A percentile compares a stretch with the other conserved stretches of the same genome.
These are phyloP conservation scores for Urechis unicinctus DNA, from an alignment of 2,888 invertebrate species.

Conservation along the genomic window DNA sequence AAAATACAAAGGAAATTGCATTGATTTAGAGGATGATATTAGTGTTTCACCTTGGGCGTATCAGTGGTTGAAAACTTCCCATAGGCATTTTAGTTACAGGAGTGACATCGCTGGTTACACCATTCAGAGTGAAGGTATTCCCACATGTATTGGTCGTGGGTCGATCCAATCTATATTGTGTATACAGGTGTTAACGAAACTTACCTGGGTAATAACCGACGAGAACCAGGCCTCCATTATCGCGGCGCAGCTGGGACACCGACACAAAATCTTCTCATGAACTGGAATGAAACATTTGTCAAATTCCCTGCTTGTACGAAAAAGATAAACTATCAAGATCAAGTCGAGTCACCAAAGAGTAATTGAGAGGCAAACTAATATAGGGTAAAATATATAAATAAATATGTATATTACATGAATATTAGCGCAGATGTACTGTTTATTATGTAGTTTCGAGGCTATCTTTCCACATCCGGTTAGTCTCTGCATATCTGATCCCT, in stretches of 20 bases:
- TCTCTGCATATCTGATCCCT: no score
- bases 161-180: background rate
- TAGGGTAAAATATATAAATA: no score
- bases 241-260: background rate
- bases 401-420: no score
- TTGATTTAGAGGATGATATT: constrained; percentile 35
- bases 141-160: background rate
- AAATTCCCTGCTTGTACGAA: background rate
- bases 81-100: background rate
- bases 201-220: constrained; percentile 2
- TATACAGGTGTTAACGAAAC: constrained; percentile 1
- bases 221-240: constrained; percentile 9
- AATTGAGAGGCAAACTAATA: no score
- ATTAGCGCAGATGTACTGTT: no score
- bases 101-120: constrained; percentile 12
- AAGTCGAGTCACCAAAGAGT: no score
- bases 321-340: background rate
- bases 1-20: constrained; percentile 24
- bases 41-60: constrained; percentile 23
- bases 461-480: no score
- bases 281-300: background rate
- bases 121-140: constrained; percentile 9
- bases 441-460: no score
- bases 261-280: background rate
- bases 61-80: constrained; percentile 9